Conservation (phyloP, 2,797 vertebrate genomes). For the Setipinna tenuifilis region DNA sequence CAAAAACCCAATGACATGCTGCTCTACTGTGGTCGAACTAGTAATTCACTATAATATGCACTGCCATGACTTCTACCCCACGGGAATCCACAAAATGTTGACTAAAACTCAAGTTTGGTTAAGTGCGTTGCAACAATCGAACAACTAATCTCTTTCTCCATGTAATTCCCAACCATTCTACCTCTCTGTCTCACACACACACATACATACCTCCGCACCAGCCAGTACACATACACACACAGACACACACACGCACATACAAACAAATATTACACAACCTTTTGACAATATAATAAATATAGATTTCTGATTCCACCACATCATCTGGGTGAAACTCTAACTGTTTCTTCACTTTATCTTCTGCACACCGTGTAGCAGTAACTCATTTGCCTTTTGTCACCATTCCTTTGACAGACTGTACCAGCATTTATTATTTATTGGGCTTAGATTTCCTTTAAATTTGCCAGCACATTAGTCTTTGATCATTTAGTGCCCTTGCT, state of each 20-base stretch:
- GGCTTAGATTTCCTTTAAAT: conserved; percentile 69
- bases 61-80: neutral
- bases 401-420: conserved; percentile 69
- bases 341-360: conserved; percentile 38
- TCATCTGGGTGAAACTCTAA: neutral
- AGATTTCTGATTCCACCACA: neutral
- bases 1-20: neutral
- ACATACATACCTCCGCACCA: neutral
- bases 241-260: neutral
- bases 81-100: neutral
- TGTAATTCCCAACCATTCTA: neutral
- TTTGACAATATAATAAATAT: neutral
- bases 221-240: neutral
- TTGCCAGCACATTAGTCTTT: conserved; percentile 68
- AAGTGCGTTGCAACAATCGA: neutral
- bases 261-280: neutral
- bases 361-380: conserved; percentile 59
- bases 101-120: neutral
- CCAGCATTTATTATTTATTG: conserved; percentile 72
- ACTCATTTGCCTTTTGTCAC: conserved; percentile 61
- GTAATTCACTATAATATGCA: conserved; percentile 8
- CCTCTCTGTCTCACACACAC: neutral
- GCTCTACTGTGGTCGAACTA: neutral
- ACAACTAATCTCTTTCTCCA: neutral
- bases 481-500: conserved; percentile 43